Evolutionary conservation across 2,888 invertebrate genomes (phyloP).

Genomic region (Lampropteryx suffumata): DNA sequence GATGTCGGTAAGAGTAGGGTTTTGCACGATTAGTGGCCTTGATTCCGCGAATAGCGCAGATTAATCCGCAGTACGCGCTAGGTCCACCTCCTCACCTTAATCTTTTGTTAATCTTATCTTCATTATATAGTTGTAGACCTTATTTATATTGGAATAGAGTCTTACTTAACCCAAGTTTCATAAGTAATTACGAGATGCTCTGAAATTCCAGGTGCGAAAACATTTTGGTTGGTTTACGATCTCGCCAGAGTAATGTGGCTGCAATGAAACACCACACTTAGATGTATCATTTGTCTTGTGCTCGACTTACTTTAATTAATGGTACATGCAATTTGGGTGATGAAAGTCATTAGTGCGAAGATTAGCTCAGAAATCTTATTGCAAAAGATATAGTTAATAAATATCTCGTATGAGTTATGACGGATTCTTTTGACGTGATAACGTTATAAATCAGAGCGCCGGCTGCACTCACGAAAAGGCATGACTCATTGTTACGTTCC

Average conservation of each 20-base stretch:
- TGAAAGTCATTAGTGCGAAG: not conserved
- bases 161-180: slow-evolving; percentile 32
- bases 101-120: not conserved
- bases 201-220: slow-evolving; percentile 43
- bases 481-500: no score
- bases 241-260: slow-evolving; percentile 28
- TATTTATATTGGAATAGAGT: slow-evolving; percentile 23
- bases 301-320: slow-evolving; percentile 13
- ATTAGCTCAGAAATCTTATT: no score
- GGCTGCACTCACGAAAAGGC: no score
- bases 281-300: slow-evolving; percentile 23
- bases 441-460: no score
- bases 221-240: slow-evolving; percentile 42
- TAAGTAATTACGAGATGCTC: slow-evolving; percentile 35
- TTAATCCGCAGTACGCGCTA: no score
- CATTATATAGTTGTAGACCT: slow-evolving; percentile 2
- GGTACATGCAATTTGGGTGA: slow-evolving; percentile 10
- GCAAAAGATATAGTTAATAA: no score
- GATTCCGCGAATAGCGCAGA: no score
- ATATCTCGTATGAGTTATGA: no score
- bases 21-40: no score
- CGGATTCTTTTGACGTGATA: no score
- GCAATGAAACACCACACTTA: slow-evolving; percentile 17
- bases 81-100: no score
- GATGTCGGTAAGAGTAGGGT: no score